A percentile compares a stretch with the other conserved stretches of the same genome.
Conservation (phyloP, 2,888 invertebrate genomes). For the Ecliptopera silaceata region DNA sequence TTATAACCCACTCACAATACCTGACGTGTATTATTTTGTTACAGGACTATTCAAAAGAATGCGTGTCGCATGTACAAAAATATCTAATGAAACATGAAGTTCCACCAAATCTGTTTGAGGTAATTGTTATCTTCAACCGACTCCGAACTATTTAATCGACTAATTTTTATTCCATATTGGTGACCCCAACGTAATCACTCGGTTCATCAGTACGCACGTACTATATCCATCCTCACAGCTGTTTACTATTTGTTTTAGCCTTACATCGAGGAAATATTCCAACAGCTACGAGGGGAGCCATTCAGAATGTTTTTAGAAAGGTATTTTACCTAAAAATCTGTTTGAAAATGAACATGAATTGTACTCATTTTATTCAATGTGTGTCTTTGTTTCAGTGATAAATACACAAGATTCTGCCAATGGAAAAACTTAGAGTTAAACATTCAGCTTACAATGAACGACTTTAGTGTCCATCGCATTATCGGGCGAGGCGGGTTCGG, state of each 20-base stretch:
- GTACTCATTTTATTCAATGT: conserved; percentile 1
- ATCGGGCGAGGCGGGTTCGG: conserved; percentile 99
- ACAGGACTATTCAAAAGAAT: conserved; percentile 98
- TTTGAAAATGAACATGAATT: background rate
- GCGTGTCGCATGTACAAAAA: conserved; percentile 98
- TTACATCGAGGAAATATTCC: conserved; percentile 99
- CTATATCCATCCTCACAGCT: background rate
- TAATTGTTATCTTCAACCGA: conserved; percentile 69
- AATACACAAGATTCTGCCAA: conserved; percentile 99
- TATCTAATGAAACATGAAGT: conserved; percentile 98
- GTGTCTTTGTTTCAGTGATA: conserved; percentile 90
- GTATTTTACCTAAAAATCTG: conserved; percentile 73
- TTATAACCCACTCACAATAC: conserved; percentile 10
- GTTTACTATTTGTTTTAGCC: conserved; percentile 87
- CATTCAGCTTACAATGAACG: conserved; percentile 99
- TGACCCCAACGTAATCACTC: background rate
- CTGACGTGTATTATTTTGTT: conserved; percentile 58
- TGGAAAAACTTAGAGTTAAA: conserved; percentile 99
- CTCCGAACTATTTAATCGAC: background rate
- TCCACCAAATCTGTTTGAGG: conserved; percentile 98
- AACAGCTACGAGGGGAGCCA: conserved; percentile 97
- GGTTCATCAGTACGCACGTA: background rate
- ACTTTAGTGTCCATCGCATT: conserved; percentile 99
- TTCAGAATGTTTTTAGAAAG: conserved; percentile 99
- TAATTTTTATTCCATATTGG: background rate